These are phyloP conservation scores for Dexiosoma caninum DNA, from an alignment of 2,888 invertebrate genomes.

Conservation along the genomic window DNA sequence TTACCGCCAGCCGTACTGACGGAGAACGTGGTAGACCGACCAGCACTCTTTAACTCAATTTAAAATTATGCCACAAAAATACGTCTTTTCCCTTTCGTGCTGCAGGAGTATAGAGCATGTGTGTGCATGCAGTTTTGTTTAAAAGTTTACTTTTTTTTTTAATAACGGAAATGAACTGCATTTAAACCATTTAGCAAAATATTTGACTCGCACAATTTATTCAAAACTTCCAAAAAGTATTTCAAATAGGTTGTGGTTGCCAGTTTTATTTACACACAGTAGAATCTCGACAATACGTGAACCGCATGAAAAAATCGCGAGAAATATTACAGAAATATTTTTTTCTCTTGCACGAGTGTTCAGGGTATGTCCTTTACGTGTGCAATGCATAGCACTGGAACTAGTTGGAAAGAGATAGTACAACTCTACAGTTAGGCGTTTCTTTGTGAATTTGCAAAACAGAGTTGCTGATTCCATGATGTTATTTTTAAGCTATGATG, in stretches of 20 bases:
- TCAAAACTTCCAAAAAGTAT: background rate
- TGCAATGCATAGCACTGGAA: too few relatives aligned
- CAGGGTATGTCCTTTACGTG: too few relatives aligned
- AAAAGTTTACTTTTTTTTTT: conserved; percentile 20
- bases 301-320: too few relatives aligned
- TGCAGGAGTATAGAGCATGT: background rate
- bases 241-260: too few relatives aligned
- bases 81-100: background rate
- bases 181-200: conserved; percentile 37
- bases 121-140: background rate
- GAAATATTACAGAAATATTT: too few relatives aligned
- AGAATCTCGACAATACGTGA: too few relatives aligned
- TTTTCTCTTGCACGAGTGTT: too few relatives aligned
- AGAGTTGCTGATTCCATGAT: too few relatives aligned
- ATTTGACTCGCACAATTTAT: background rate
- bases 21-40: conserved; percentile 7
- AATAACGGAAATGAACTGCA: conserved; percentile 52
- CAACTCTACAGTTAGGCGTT: too few relatives aligned
- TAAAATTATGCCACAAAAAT: background rate
- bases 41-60: background rate
- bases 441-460: too few relatives aligned
- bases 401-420: too few relatives aligned
- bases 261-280: background rate
- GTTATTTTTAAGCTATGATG: too few relatives aligned
- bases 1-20: conserved; percentile 3